A percentile compares a stretch with the other conserved stretches of the same genome.
phyloP scores from a whole-genome alignment of 2,113 vertebrate species.

The Catharus fuscescens region DNA sequence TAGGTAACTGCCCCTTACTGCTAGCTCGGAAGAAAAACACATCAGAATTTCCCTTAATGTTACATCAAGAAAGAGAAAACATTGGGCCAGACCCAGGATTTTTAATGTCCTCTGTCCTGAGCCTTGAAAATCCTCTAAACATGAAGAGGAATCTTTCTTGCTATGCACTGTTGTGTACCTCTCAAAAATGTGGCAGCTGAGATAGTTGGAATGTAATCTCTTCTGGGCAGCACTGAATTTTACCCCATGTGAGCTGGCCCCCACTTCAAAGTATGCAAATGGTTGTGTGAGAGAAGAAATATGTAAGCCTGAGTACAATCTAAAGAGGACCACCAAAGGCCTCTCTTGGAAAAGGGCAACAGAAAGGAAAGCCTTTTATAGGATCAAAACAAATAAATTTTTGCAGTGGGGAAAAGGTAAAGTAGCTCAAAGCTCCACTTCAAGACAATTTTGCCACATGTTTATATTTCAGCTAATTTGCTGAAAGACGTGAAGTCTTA shows the following conservation, averaged over 20 bases:
- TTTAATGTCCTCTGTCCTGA: not conserved
- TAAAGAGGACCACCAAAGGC: not conserved
- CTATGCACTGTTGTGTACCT: fast-evolving
- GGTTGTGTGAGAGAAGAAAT: not conserved
- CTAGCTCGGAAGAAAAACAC: not conserved
- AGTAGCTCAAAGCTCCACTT: not conserved
- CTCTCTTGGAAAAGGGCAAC: not conserved
- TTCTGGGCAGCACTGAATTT: not conserved
- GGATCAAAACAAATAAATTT: not conserved
- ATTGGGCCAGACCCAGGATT: not conserved
- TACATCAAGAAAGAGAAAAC: not conserved
- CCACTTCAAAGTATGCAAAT: not conserved
- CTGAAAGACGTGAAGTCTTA: not conserved
- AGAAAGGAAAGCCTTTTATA: not conserved
- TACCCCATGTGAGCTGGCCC: not conserved
- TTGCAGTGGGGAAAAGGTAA: not conserved
- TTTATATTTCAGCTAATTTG: not conserved
- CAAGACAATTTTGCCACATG: not conserved
- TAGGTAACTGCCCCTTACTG: not conserved
- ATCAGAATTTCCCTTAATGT: not conserved
- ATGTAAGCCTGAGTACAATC: not conserved
- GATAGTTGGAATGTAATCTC: not conserved
- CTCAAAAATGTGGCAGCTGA: not conserved
- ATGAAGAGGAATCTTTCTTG: not conserved
- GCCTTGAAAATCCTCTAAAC: not conserved